Percentiles rank a stretch among this genome's conserved stretches.
Conservation (phyloP, 1,140 invertebrate species). For the Drosophila leontia region DNA sequence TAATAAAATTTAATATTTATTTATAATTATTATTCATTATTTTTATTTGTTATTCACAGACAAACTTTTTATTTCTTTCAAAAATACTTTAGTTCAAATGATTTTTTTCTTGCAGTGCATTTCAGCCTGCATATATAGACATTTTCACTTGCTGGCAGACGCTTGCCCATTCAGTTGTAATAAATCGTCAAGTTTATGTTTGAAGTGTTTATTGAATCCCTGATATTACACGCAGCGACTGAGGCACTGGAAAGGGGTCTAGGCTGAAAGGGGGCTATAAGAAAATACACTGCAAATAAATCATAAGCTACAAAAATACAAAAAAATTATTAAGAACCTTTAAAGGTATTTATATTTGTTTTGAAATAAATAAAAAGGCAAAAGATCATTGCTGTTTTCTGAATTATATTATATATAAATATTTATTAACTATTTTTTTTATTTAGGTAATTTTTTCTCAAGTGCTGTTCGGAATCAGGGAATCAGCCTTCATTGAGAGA, state of each 20-base stretch:
- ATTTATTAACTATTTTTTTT: neutral
- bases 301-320: neutral
- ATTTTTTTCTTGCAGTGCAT: neutral
- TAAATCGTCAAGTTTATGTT: slow-evolving; percentile 82
- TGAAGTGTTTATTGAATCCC: slow-evolving; percentile 83
- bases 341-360: too few species aligned
- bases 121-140: slow-evolving; percentile 10
- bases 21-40: too few species aligned
- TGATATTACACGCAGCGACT: slow-evolving; percentile 72
- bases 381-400: neutral
- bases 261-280: neutral
- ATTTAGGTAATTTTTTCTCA: neutral
- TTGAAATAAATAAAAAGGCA: neutral
- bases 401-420: neutral
- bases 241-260: neutral
- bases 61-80: too few species aligned
- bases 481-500: slow-evolving; percentile 24
- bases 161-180: slow-evolving; percentile 62
- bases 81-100: too few species aligned
- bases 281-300: neutral
- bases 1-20: too few species aligned
- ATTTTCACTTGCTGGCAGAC: slow-evolving; percentile 42
- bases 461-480: slow-evolving; percentile 9
- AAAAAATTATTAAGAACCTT: neutral
- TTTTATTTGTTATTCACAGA: too few species aligned